Base-by-base conservation (phyloP, 2,888 invertebrate genomes). In the Pherbina coryleti region DNA sequence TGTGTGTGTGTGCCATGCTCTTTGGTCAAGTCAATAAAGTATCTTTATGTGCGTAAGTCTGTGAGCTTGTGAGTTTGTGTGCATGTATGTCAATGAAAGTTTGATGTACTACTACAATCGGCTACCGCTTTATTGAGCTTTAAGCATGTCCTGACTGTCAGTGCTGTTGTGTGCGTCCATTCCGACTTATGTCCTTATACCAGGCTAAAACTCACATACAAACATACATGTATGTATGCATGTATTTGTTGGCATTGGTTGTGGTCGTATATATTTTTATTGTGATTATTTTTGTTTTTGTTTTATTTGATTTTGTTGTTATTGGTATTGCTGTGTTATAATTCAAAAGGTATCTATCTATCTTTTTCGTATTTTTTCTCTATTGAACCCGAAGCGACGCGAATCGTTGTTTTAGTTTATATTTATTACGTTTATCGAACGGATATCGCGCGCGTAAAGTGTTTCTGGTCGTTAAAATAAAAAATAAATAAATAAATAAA, bases 351-450 rank as follows among this genome's bases (percentile, higher is more conserved):
- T 19, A 25, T 28, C 19, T n/a, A n/a, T n/a, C n/a, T n/a, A n/a
- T 31, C 17, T 31, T 53, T 57, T 53, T 34, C 37, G 66, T 34
- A 5, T 84, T 84, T 85, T 82, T 84, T 81, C 78, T 82, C 81
- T 82, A 82, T 82, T 83, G 80, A 81, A 82, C 81, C 79, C 77
- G 79, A 80, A 14, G 34, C 53, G 55, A 11, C 37, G 31, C 60
- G 44, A 73, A 25, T 62, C 67, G 67, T 67, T 62, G 78, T 82
- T 86, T 88, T 88, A 88, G 88, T 88, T 89, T 86, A 88, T 89
- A 88, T 89, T 88, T 88, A 89, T 89, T 88, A 85, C 86, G 86
- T 88, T 88, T 89, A 88, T 88, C 88, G 88, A 86, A 85, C 86
- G 89, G 89, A 88, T 88, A 88, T 85, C 84, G 85, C 82, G 82